phyloP scores from a whole-genome alignment of 1,140 invertebrate genomes.

The Temnothorax longispinosus region DNA sequence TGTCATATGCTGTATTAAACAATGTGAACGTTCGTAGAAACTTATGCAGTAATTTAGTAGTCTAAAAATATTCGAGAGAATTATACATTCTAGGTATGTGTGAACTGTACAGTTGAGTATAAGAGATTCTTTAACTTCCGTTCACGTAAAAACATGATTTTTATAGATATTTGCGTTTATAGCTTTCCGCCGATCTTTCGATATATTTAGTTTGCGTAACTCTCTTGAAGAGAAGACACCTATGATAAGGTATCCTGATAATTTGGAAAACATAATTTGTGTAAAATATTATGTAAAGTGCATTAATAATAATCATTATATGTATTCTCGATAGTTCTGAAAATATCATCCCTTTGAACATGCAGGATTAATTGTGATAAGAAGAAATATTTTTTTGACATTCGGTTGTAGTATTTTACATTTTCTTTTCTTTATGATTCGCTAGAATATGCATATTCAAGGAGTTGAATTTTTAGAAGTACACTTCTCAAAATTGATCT shows the following conservation, averaged over 20 bases:
- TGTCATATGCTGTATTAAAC: background rate
- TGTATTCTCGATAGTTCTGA: constrained; percentile 28
- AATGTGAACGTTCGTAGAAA: constrained; percentile 15
- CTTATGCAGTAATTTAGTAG: constrained; percentile 22
- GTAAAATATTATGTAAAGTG: constrained; percentile 51
- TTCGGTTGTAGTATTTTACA: background rate
- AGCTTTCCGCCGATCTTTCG: background rate
- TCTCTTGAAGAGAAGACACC: constrained; percentile 27
- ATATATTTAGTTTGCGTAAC: constrained; percentile 20
- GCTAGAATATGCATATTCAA: constrained; percentile 1
- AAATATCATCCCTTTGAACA: constrained; percentile 24
- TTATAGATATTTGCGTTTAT: constrained; percentile 7
- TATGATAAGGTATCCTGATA: constrained; percentile 22
- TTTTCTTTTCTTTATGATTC: background rate
- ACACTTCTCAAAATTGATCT: constrained; percentile 43
- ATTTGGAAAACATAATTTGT: constrained; percentile 42
- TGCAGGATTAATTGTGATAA: background rate
- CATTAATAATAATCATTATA: constrained; percentile 56
- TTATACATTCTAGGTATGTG: constrained; percentile 16
- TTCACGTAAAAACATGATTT: constrained; percentile 5
- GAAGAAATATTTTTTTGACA: background rate
- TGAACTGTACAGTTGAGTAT: constrained; percentile 6
- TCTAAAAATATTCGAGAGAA: constrained; percentile 19
- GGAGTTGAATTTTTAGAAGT: constrained; percentile 25
- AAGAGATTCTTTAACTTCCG: background rate